Evolutionary conservation across 64 coral and sea anemone species (phyloP), one percentile per base, ranked within the genome.

Genomic region (Montipora foliosa): DNA sequence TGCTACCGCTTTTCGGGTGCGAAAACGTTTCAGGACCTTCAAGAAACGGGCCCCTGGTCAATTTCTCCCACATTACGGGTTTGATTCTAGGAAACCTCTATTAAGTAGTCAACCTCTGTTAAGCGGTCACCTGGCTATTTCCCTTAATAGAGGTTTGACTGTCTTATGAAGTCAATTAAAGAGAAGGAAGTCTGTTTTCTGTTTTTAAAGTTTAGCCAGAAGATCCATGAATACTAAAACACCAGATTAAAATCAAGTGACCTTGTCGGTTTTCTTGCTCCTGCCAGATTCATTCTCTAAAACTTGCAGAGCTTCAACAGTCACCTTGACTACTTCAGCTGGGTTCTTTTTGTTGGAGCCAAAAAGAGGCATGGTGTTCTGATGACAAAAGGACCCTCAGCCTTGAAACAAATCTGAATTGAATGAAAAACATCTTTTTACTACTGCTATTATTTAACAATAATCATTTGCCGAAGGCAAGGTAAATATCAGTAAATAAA

Each of bases 291-390:
- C 94, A 15, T 95, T 95, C 2, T 90, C 76, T 51, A 98, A 49
- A 59, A 64, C 45, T 46, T 19, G 8, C 2, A 95, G 9, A 2
- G 82, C 81, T 2, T 95, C 91, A 0, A 2, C 46, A 21, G 81
- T 13, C 51, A 12, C 80, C 71, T 95, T 98, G 0, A 89, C 91
- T 0, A 95, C 5, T 84, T 98, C 97, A 4, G 10, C 10, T 2
- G 97, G 97, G 70, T 70, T 98, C 81, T 99, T 99, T 87, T 99
- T 99, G 22, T 88, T 91, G 8, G 97, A 92, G 44, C 97, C 85
- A 96, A 99, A 99, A 74, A 99, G 79, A 49, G 97, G 97, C 97
- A 99, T 99, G 25, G 15, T 93, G 74, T 12, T 53, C 0, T 3
- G 17, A 64, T 48, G 61, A n/a, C 52, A 48, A 20, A 53, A 21